phyloP scores from a whole-genome alignment of 2,888 invertebrate species.

The Bembecia ichneumoniformis region DNA sequence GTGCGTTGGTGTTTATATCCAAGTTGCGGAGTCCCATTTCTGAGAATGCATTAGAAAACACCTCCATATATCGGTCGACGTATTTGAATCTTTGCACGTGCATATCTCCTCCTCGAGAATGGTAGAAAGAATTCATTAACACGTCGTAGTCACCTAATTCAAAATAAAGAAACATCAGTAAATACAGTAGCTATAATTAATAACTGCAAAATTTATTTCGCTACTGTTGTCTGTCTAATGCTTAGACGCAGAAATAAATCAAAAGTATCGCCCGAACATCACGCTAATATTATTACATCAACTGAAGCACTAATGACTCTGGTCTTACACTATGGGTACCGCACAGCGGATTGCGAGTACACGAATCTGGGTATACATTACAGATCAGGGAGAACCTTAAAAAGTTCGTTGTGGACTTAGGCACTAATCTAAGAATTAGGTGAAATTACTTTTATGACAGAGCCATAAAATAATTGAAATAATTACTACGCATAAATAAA shows the following conservation, averaged over 20 bases:
- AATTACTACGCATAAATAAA: too few species aligned
- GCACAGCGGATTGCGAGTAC: too few species aligned
- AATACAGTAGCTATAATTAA: not conserved
- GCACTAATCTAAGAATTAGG: too few species aligned
- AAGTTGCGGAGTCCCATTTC: constrained; percentile 56
- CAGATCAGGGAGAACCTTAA: too few species aligned
- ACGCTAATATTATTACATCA: too few species aligned
- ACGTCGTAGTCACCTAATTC: constrained; percentile 60
- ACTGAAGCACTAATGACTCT: too few species aligned
- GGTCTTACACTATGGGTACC: too few species aligned
- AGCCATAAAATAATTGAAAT: too few species aligned
- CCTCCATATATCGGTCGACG: constrained; percentile 50
- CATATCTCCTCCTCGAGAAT: constrained; percentile 61
- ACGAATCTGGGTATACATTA: too few species aligned
- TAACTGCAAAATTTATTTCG: not conserved
- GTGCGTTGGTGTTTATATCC: constrained; percentile 55
- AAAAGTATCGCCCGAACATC: not conserved
- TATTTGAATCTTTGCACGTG: constrained; percentile 59
- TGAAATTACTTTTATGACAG: too few species aligned
- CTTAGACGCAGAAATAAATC: not conserved
- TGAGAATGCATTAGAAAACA: constrained; percentile 47
- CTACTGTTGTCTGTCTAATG: not conserved
- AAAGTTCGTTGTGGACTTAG: too few species aligned
- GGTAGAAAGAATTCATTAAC: constrained; percentile 56
- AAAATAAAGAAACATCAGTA: not conserved